Percentiles rank a stretch among this genome's conserved stretches.
Conservation (phyloP, 2,888 invertebrate species). For the Apamea monoglypha region DNA sequence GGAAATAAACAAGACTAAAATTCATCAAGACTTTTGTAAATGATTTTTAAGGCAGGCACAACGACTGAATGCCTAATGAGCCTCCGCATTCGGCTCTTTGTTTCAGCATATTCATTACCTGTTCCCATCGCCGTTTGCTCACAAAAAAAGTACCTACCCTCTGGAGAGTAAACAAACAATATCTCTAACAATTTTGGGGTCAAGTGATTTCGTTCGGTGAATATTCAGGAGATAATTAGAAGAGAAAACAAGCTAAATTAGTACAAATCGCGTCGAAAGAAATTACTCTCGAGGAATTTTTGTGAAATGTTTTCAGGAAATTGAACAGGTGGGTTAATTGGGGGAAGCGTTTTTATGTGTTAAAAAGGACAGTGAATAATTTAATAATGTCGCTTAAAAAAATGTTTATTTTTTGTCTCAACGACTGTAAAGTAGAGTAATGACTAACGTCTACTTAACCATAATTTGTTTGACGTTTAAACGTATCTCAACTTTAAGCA, state of each 20-base stretch:
- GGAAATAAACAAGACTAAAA: constrained; percentile 75
- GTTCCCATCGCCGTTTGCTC: constrained; percentile 80
- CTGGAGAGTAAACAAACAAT: constrained; percentile 83
- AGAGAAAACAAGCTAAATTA: constrained; percentile 79
- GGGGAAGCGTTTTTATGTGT: constrained; percentile 19
- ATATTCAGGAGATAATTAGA: constrained; percentile 81
- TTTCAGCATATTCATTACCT: constrained; percentile 89
- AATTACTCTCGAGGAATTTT: constrained; percentile 60
- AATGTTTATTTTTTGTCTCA: background rate
- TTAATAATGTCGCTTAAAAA: constrained; percentile 12
- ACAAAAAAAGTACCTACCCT: constrained; percentile 79
- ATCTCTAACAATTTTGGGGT: constrained; percentile 86
- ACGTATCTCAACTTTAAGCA: too few species aligned
- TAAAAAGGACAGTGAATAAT: constrained; percentile 29
- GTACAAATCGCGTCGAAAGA: constrained; percentile 70
- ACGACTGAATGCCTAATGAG: constrained; percentile 87
- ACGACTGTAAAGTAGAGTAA: background rate
- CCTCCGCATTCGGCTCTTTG: constrained; percentile 83
- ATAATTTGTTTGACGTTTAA: background rate
- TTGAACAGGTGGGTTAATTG: constrained; percentile 39
- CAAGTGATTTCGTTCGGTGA: constrained; percentile 79
- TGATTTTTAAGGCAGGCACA: constrained; percentile 85
- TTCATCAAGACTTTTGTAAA: constrained; percentile 86
- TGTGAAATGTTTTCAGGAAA: constrained; percentile 56
- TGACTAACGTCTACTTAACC: background rate